phyloP scores from a whole-genome alignment of 2,113 vertebrate genomes.

The Turnix velox region DNA sequence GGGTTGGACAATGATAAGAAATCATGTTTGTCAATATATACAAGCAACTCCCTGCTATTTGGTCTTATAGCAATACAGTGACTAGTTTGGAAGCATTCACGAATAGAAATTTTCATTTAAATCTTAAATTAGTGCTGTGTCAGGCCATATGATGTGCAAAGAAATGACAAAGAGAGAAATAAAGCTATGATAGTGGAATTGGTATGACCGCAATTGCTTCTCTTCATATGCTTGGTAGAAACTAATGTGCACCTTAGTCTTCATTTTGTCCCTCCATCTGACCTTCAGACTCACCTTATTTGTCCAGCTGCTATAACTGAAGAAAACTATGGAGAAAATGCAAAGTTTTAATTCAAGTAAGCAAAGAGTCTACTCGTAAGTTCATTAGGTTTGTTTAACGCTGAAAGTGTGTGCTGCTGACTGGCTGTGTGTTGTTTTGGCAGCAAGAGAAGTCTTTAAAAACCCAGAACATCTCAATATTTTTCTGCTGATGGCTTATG shows the following conservation, averaged over 20 bases:
- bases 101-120: conserved; percentile 28
- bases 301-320: background rate
- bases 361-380: background rate
- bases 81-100: conserved; percentile 7
- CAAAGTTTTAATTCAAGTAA: background rate
- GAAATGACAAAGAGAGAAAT: background rate
- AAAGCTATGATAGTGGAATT: background rate
- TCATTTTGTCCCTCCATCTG: background rate
- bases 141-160: background rate
- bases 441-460: background rate
- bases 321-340: background rate
- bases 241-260: background rate
- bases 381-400: background rate
- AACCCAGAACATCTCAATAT: background rate
- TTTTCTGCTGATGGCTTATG: background rate
- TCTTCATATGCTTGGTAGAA: background rate
- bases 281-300: background rate
- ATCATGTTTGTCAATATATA: background rate
- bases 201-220: background rate
- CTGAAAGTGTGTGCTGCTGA: background rate
- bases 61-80: background rate
- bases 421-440: background rate
- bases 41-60: background rate
- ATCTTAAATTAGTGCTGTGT: background rate
- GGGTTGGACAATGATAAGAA: background rate